Evolutionary conservation across 1,140 invertebrate genomes (phyloP).

Genomic region (Dendrolimus punctatus): DNA sequence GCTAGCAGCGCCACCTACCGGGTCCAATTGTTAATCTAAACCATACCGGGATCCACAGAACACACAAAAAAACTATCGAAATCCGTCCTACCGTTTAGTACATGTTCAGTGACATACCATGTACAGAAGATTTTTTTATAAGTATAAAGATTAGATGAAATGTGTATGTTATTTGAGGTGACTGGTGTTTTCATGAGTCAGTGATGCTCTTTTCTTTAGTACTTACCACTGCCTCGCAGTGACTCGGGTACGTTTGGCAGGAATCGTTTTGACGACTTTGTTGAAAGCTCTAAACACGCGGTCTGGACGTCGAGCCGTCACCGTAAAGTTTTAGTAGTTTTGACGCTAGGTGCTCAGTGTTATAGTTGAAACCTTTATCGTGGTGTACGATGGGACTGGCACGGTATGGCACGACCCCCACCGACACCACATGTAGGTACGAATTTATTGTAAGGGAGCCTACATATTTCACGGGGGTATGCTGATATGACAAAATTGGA

Average conservation of each 20-base stretch:
- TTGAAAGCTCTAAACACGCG: constrained; percentile 14
- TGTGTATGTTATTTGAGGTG: neutral
- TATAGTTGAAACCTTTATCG: constrained; percentile 60
- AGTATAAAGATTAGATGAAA: neutral
- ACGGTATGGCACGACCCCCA: constrained; percentile 57
- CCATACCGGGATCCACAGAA: too few species aligned
- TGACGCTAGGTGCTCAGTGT: constrained; percentile 55
- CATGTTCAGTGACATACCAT: too few species aligned
- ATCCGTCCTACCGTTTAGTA: too few species aligned
- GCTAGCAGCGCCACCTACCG: too few species aligned
- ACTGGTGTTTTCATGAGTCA: neutral
- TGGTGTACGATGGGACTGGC: constrained; percentile 42
- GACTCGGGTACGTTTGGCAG: constrained; percentile 14
- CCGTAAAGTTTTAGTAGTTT: constrained; percentile 62
- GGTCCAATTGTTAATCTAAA: too few species aligned
- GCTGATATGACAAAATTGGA: too few species aligned
- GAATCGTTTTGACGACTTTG: constrained; percentile 33
- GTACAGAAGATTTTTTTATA: too few species aligned
- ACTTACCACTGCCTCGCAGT: constrained; percentile 25
- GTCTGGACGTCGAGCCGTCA: constrained; percentile 30
- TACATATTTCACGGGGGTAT: constrained; percentile 14
- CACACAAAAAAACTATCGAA: too few species aligned
- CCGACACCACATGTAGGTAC: constrained; percentile 48
- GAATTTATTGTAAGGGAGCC: constrained; percentile 31
- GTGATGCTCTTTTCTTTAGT: neutral